Evolutionary conservation across 2,888 invertebrate genomes (phyloP).

Genomic region (Clunio marinus): DNA sequence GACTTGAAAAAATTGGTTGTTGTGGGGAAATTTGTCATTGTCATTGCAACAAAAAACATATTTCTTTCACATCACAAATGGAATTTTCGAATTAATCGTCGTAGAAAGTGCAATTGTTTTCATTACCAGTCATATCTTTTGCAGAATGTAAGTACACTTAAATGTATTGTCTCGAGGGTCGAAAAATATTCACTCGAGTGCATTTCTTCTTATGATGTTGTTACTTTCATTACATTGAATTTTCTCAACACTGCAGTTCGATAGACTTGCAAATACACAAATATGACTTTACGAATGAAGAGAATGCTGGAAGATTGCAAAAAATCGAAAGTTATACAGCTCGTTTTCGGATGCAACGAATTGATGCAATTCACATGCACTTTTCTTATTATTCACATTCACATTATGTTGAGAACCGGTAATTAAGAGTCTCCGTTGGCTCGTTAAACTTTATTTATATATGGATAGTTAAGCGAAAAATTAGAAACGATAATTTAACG

Average conservation of each 20-base stretch:
- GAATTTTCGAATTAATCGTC: constrained; percentile 1
- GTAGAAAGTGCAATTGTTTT: constrained; percentile 34
- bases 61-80: neutral
- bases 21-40: constrained; percentile 29
- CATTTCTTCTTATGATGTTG: neutral
- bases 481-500: constrained; percentile 24
- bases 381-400: too few relatives aligned
- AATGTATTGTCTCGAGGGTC: too few relatives aligned
- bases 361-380: constrained; percentile 15
- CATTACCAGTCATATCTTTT: neutral
- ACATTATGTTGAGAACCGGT: neutral
- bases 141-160: too few relatives aligned
- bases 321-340: constrained; percentile 33
- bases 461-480: too few relatives aligned
- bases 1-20: too few relatives aligned
- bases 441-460: neutral
- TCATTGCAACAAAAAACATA: neutral
- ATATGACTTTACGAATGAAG: too few relatives aligned
- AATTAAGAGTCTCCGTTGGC: neutral
- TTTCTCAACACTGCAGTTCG: constrained; percentile 32
- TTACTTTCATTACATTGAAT: constrained; percentile 6
- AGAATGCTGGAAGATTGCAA: constrained; percentile 22
- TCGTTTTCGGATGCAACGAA: neutral
- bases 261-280: constrained; percentile 28
- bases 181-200: neutral